A percentile compares a stretch with the other conserved stretches of the same genome.
Evolutionary conservation across 2,888 invertebrate species (phyloP).

Genomic region (Meganola albula): DNA sequence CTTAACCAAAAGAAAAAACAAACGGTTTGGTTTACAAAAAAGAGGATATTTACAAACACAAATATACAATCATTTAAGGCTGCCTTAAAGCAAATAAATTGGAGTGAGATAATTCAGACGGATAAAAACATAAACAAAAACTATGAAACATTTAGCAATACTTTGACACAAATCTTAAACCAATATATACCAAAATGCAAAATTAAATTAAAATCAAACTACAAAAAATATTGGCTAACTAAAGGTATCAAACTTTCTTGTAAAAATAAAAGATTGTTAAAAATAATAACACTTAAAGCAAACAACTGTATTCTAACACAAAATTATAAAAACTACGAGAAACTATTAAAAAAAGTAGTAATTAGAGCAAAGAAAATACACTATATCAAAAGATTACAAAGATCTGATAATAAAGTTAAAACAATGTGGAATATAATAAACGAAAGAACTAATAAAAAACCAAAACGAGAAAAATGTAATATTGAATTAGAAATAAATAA

Average conservation of each 20-base stretch:
- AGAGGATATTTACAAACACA: not conserved
- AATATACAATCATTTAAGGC: constrained; percentile 1
- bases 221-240: constrained; percentile 6
- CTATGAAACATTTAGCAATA: constrained; percentile 1
- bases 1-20: not conserved
- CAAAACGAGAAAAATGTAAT: too few relatives aligned
- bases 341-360: not conserved
- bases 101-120: not conserved
- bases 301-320: not conserved
- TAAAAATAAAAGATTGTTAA: constrained; percentile 3
- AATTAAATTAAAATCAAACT: not conserved
- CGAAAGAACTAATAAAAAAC: too few relatives aligned
- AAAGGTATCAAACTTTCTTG: constrained; percentile 2
- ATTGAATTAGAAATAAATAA: too few relatives aligned
- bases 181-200: constrained; percentile 2
- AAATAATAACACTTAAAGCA: not conserved
- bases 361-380: too few relatives aligned
- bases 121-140: constrained; percentile 1
- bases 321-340: constrained; percentile 1
- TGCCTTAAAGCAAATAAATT: constrained; percentile 2
- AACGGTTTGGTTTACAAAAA: not conserved
- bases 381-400: too few relatives aligned
- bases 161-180: constrained; percentile 1
- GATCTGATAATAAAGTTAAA: too few relatives aligned
- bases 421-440: too few relatives aligned